Percentiles rank a stretch among this genome's conserved stretches.
phyloP scores from a whole-genome alignment of 1,140 invertebrate species.

The Triops longicaudatus region DNA sequence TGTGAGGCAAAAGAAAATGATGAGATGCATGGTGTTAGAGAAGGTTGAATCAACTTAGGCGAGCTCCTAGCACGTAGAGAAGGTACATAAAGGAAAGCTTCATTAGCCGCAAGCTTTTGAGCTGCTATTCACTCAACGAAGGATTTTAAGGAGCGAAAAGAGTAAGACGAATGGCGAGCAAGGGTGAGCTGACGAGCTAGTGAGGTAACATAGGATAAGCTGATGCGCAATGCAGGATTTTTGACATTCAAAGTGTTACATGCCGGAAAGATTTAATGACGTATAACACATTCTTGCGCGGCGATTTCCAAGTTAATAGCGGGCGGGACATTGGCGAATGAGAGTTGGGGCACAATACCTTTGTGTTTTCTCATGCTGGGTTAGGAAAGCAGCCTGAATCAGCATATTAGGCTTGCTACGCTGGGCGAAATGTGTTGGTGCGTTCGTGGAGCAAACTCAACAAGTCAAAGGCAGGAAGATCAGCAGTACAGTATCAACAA shows the following conservation, averaged over 20 bases:
- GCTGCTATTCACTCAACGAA: not conserved
- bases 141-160: not conserved
- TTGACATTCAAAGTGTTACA: too few relatives aligned
- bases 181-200: not conserved
- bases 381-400: not conserved
- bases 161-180: not conserved
- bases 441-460: not conserved
- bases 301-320: too few relatives aligned
- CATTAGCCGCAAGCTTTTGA: not conserved
- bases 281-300: too few relatives aligned
- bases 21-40: not conserved
- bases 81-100: not conserved
- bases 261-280: too few relatives aligned
- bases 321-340: too few relatives aligned
- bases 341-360: not conserved
- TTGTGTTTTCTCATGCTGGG: constrained; percentile 10
- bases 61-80: not conserved
- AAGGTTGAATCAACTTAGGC: not conserved
- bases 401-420: not conserved
- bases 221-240: too few relatives aligned
- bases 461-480: too few relatives aligned
- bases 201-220: too few relatives aligned
- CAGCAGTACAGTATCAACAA: not conserved
- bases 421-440: not conserved
- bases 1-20: not conserved